Evolutionary conservation across 2,113 vertebrate genomes (phyloP).

Genomic region (Sylvia atricapilla): DNA sequence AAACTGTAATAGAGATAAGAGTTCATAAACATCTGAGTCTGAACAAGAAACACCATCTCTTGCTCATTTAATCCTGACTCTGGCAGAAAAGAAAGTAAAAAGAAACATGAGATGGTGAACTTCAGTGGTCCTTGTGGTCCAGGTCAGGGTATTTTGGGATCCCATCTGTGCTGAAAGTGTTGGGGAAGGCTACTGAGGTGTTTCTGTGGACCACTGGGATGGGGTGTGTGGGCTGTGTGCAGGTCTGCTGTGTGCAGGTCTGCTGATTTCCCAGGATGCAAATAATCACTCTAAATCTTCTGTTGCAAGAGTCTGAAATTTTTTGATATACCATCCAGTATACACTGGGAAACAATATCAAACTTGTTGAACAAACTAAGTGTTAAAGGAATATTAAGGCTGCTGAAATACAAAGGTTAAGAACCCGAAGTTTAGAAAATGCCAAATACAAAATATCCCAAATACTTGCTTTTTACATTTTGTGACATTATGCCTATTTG

Average conservation of each 20-base stretch:
- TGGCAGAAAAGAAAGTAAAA: too few relatives aligned
- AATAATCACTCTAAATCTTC: background rate
- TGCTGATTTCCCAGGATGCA: background rate
- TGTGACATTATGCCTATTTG: background rate
- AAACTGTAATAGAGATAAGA: too few relatives aligned
- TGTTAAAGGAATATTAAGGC: background rate
- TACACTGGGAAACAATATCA: background rate
- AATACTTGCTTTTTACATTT: background rate
- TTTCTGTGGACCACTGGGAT: background rate
- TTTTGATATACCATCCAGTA: background rate
- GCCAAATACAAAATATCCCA: background rate
- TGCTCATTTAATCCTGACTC: too few relatives aligned
- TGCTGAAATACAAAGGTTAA: background rate
- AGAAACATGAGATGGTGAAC: too few relatives aligned
- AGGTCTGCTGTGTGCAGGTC: background rate
- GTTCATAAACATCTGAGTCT: too few relatives aligned
- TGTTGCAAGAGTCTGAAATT: background rate
- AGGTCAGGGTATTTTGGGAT: background rate
- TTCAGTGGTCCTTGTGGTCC: background rate
- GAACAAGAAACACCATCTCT: too few relatives aligned
- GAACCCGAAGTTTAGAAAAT: background rate
- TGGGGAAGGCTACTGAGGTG: background rate
- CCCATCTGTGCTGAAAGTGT: accelerated
- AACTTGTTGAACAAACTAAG: background rate
- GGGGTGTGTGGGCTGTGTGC: accelerated